phyloP scores from a whole-genome alignment of 2,113 vertebrate species.

The Stictonetta naevosa region DNA sequence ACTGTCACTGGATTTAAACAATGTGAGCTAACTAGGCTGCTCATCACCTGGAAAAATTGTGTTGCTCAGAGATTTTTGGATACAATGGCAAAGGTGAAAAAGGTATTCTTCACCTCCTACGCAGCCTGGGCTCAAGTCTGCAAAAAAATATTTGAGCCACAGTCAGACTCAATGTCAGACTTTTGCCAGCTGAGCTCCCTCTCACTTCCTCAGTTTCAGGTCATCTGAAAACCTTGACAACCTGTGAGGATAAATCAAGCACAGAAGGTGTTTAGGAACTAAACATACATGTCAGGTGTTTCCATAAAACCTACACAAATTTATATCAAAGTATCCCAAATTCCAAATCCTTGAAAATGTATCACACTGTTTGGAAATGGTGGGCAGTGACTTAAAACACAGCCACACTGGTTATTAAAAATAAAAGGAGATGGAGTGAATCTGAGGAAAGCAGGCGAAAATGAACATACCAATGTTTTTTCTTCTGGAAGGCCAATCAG shows the following conservation, averaged over 20 bases:
- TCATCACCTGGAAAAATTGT: conserved; percentile 31
- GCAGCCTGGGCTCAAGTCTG: conserved; percentile 48
- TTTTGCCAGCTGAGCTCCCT: conserved; percentile 70
- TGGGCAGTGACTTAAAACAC: conserved; percentile 25
- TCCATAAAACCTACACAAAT: conserved; percentile 40
- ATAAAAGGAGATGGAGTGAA: conserved; percentile 25
- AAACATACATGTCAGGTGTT: conserved; percentile 63
- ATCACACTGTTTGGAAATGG: conserved; percentile 22
- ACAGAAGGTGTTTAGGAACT: conserved; percentile 67
- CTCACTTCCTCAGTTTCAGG: conserved; percentile 66
- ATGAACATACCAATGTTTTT: neutral
- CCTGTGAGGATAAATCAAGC: conserved; percentile 71
- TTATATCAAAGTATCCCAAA: conserved; percentile 40
- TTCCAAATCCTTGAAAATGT: conserved; percentile 26
- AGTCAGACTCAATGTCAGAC: conserved; percentile 69
- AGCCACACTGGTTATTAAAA: neutral
- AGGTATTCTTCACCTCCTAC: conserved; percentile 57
- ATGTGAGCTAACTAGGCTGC: conserved; percentile 57
- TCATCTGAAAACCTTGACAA: conserved; percentile 68
- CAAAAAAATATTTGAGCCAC: conserved; percentile 45
- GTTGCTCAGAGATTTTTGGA: conserved; percentile 39
- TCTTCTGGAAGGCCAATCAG: neutral
- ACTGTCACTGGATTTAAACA: neutral
- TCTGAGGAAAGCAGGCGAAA: neutral
- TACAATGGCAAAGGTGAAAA: conserved; percentile 47